These are phyloP conservation scores for Macaria notata DNA, from an alignment of 2,888 invertebrate species.

Conservation along the genomic window DNA sequence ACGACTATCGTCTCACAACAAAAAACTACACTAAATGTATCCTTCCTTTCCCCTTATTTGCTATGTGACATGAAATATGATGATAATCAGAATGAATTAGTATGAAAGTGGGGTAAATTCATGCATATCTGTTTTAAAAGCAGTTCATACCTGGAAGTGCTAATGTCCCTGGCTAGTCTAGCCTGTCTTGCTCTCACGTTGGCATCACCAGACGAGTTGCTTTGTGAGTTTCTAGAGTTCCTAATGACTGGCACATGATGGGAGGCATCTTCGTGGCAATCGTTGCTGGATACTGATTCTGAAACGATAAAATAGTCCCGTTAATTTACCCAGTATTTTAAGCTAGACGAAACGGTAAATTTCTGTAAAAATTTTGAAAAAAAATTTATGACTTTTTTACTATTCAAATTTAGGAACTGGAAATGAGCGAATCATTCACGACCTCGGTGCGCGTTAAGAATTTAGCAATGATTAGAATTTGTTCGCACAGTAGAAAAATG, in stretches of 20 bases:
- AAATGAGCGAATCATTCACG: too few relatives aligned
- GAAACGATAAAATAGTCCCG: constrained; percentile 26
- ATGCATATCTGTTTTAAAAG: too few relatives aligned
- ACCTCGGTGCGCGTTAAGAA: too few relatives aligned
- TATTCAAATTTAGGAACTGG: too few relatives aligned
- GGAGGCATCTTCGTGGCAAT: constrained; percentile 64
- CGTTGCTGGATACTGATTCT: constrained; percentile 75
- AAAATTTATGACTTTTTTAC: too few relatives aligned
- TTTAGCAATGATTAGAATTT: too few relatives aligned
- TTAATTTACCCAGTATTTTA: not conserved
- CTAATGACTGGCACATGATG: constrained; percentile 73
- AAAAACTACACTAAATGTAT: constrained; percentile 33
- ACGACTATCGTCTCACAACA: constrained; percentile 34
- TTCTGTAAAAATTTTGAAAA: too few relatives aligned
- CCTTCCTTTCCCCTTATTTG: constrained; percentile 82
- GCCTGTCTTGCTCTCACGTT: constrained; percentile 74
- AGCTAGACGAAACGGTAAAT: not conserved
- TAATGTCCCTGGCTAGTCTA: constrained; percentile 70
- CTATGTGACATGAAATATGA: constrained; percentile 34
- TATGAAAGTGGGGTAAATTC: too few relatives aligned
- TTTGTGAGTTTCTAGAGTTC: constrained; percentile 56
- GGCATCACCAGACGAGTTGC: constrained; percentile 65
- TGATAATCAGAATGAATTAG: too few relatives aligned
- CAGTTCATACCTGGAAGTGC: constrained; percentile 62
- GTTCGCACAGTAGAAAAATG: too few relatives aligned